A percentile compares a stretch with the other conserved stretches of the same genome.
Conservation (phyloP, 2,888 invertebrate genomes). For the Lycia hirtaria region DNA sequence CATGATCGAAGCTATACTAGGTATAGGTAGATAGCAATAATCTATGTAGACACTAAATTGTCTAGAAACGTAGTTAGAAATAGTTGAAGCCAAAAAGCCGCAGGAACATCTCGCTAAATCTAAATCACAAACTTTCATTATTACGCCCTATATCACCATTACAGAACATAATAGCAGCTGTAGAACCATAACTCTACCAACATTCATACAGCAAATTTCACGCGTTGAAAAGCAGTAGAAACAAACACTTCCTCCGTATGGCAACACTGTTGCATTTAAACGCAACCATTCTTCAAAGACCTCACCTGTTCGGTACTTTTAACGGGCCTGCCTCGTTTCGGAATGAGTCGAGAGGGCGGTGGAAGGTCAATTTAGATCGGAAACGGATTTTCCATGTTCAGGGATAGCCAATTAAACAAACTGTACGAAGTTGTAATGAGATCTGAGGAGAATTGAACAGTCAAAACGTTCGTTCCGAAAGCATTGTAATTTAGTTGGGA, state of each 20-base stretch:
- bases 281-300: constrained; percentile 44
- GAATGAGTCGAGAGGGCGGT: constrained; percentile 9
- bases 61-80: background rate
- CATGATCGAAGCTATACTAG: too few relatives aligned
- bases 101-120: background rate
- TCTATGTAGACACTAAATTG: background rate
- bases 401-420: constrained; percentile 61
- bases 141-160: constrained; percentile 1
- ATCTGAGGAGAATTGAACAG: constrained; percentile 58
- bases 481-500: constrained; percentile 46
- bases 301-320: constrained; percentile 28
- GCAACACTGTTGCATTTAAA: constrained; percentile 53
- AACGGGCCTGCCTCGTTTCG: constrained; percentile 23
- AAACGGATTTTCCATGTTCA: constrained; percentile 45
- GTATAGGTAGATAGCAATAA: too few relatives aligned
- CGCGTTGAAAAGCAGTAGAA: constrained; percentile 51
- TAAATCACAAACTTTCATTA: constrained; percentile 10
- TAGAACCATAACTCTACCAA: constrained; percentile 39
- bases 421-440: constrained; percentile 60
- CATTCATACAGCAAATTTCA: constrained; percentile 48
- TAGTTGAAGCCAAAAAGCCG: background rate
- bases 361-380: constrained; percentile 46
- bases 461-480: constrained; percentile 47
- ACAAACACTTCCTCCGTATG: constrained; percentile 50
- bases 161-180: background rate